phyloP scores from a whole-genome alignment of 2,888 invertebrate species.

The Notodonta dromedarius region DNA sequence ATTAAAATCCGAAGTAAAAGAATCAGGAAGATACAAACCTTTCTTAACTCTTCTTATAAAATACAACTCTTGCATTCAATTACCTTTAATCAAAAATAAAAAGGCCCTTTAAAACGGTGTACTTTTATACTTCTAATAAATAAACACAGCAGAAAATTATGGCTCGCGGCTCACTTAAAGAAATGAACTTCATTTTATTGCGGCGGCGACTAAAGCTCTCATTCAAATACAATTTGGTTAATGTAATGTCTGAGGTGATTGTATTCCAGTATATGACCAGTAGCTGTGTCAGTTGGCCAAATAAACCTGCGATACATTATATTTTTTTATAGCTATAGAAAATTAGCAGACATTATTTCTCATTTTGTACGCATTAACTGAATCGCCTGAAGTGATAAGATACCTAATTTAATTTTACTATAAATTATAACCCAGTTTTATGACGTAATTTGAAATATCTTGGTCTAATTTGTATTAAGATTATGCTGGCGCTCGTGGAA shows the following conservation, averaged over 20 bases:
- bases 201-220: constrained; percentile 61
- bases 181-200: constrained; percentile 73
- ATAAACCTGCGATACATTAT: too few species aligned
- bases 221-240: constrained; percentile 74
- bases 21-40: too few species aligned
- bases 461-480: constrained; percentile 11
- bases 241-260: constrained; percentile 71
- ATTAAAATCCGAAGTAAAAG: too few species aligned
- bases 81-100: constrained; percentile 29
- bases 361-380: constrained; percentile 27
- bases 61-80: constrained; percentile 13
- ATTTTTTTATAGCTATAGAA: constrained; percentile 19
- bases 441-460: constrained; percentile 19
- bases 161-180: constrained; percentile 57
- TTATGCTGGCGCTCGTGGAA: too few species aligned
- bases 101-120: constrained; percentile 28
- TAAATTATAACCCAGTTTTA: constrained; percentile 7
- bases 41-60: background rate
- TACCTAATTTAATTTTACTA: constrained; percentile 32
- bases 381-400: constrained; percentile 36
- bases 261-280: constrained; percentile 41
- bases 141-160: constrained; percentile 53
- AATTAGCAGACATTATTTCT: constrained; percentile 32
- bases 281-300: background rate
- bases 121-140: constrained; percentile 43